phyloP scores from a whole-genome alignment of 2,113 vertebrate species.

The Empidonax traillii region DNA sequence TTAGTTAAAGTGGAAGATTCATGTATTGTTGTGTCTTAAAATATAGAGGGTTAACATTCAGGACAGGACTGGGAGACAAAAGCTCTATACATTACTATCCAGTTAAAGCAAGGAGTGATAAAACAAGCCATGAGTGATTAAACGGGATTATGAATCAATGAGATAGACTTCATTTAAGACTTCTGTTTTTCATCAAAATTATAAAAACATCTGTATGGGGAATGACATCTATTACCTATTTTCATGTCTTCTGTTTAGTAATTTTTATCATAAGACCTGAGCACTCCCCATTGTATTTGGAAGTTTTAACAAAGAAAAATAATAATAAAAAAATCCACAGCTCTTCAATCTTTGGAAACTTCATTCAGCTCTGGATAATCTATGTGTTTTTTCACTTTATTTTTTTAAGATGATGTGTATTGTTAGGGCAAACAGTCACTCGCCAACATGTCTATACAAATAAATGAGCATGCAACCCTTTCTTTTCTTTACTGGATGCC shows the following conservation, averaged over 20 bases:
- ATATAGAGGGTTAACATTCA: background rate
- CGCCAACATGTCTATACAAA: background rate
- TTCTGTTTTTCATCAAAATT: background rate
- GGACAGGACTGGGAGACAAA: background rate
- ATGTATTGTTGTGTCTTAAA: background rate
- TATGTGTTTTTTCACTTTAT: background rate
- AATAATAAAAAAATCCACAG: background rate
- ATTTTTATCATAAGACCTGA: background rate
- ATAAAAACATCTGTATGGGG: background rate
- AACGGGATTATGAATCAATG: background rate
- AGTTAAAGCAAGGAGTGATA: background rate
- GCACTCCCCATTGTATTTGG: background rate
- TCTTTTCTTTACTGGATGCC: background rate
- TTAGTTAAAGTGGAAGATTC: background rate
- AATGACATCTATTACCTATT: background rate
- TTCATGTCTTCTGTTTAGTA: background rate
- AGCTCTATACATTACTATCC: background rate
- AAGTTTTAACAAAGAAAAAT: background rate
- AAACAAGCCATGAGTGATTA: background rate
- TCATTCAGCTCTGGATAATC: background rate
- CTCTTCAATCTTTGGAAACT: background rate
- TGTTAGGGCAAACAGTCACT: background rate
- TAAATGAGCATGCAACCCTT: background rate
- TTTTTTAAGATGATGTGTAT: background rate
- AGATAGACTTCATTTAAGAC: background rate